Conservation (phyloP, 2,888 invertebrate species). For the Archips crataeganus region DNA sequence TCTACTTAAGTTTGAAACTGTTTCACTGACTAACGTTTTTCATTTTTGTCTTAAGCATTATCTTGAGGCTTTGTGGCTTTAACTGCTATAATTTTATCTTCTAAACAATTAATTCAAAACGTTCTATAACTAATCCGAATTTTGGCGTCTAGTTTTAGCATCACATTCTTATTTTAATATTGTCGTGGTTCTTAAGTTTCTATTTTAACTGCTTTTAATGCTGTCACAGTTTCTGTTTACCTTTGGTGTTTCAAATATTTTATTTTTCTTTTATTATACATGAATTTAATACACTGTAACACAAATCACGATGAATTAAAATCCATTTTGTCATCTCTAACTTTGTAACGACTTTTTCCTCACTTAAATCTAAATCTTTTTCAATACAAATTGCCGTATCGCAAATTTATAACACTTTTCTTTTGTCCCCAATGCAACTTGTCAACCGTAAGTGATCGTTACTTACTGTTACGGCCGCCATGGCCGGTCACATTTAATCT, state of each 20-base stretch:
- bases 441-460: conserved; percentile 52
- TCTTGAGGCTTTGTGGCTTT: neutral
- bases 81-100: neutral
- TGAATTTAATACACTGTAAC: neutral
- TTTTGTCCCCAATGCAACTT: conserved; percentile 41
- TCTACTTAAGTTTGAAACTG: conserved; percentile 32
- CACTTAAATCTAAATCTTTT: conserved; percentile 20
- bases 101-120: neutral
- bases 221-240: no score
- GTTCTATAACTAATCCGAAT: neutral
- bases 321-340: conserved; percentile 7
- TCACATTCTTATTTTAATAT: neutral
- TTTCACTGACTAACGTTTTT: conserved; percentile 41
- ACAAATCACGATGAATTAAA: conserved; percentile 2
- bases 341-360: neutral
- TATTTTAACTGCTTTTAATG: no score
- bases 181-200: neutral
- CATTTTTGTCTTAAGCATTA: conserved; percentile 34
- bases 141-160: neutral
- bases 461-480: conserved; percentile 50
- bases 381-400: conserved; percentile 9
- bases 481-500: conserved; percentile 50
- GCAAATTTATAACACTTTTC: conserved; percentile 14
- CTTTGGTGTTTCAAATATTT: no score
- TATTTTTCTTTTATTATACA: no score